These are phyloP conservation scores for Ranitomeya variabilis DNA, from an alignment of 2,113 vertebrate genomes.

Conservation along the genomic window DNA sequence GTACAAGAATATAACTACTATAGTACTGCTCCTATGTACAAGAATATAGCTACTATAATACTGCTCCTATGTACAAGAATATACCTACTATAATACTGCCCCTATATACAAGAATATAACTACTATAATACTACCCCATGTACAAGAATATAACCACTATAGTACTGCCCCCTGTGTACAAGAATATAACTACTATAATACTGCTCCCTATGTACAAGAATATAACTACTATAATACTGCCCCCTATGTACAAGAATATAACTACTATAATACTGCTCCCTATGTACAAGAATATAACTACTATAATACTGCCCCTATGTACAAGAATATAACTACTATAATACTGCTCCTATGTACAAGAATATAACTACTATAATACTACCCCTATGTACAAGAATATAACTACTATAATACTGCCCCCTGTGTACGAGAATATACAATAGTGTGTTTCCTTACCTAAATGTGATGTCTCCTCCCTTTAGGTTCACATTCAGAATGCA, in stretches of 20 bases:
- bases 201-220: not conserved
- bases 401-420: not conserved
- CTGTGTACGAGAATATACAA: not conserved
- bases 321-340: slow-evolving; percentile 2
- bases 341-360: not conserved
- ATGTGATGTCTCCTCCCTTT: not conserved
- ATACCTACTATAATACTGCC: not conserved
- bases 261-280: not conserved
- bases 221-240: not conserved
- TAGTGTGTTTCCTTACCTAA: not conserved
- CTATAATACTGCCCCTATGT: not conserved
- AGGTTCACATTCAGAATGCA: slow-evolving; percentile 93
- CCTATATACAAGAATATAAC: slow-evolving; percentile 5
- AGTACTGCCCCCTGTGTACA: not conserved
- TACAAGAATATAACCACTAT: slow-evolving; percentile 9
- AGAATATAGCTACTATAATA: not conserved
- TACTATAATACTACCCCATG: not conserved
- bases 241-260: not conserved
- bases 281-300: not conserved
- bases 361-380: not conserved
- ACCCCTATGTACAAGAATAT: not conserved
- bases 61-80: not conserved
- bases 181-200: slow-evolving; percentile 12
- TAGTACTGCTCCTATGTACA: not conserved
- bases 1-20: not conserved